phyloP scores from a whole-genome alignment of 2,888 invertebrate genomes.

The Asteroscopus sphinx region DNA sequence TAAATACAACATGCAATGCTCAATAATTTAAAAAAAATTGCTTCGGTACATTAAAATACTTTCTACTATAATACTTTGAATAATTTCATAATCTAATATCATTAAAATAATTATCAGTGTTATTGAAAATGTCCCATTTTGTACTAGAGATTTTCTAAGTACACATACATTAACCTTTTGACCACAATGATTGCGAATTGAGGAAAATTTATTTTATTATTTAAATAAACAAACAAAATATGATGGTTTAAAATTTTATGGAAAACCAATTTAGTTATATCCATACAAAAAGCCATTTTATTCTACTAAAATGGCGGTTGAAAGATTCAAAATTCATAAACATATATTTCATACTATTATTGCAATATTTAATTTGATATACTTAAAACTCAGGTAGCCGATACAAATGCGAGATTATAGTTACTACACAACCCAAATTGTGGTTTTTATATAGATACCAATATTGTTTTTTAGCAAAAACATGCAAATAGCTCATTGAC shows the following conservation, averaged over 20 bases:
- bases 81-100: conserved; percentile 56
- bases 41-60: conserved; percentile 61
- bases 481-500: conserved; percentile 18
- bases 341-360: conserved; percentile 5
- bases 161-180: conserved; percentile 34
- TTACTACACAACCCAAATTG: conserved; percentile 3
- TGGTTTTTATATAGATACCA: conserved; percentile 3
- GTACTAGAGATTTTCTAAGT: conserved; percentile 48
- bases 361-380: conserved; percentile 20
- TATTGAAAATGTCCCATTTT: conserved; percentile 51
- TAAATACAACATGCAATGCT: conserved; percentile 64
- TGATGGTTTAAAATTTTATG: conserved; percentile 11
- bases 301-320: conserved; percentile 28
- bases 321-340: conserved; percentile 4
- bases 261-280: conserved; percentile 10
- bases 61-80: conserved; percentile 66
- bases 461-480: conserved; percentile 7
- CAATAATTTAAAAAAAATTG: conserved; percentile 61
- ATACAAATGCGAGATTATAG: conserved; percentile 17
- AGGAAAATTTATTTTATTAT: conserved; percentile 28
- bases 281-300: conserved; percentile 34
- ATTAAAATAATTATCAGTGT: conserved; percentile 41
- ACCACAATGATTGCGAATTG: conserved; percentile 27
- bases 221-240: conserved; percentile 10
- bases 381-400: conserved; percentile 14